Conservation (phyloP, 2,797 vertebrate genomes). For the Eptatretus atami region DNA sequence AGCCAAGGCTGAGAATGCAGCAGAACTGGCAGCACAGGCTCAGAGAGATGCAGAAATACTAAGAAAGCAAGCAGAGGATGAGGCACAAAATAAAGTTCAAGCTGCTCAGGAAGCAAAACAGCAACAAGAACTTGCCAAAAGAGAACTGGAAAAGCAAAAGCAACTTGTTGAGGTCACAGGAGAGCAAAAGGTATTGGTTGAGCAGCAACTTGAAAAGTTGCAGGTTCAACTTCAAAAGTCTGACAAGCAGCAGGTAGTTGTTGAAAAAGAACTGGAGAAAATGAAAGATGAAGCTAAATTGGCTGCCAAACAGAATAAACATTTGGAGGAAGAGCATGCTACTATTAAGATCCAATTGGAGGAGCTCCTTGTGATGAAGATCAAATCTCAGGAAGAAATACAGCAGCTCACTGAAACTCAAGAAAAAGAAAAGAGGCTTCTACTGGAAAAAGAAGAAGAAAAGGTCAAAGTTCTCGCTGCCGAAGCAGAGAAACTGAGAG, state of each 20-base stretch:
- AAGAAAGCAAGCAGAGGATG: constrained; percentile 64
- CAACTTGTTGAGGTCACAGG: constrained; percentile 52
- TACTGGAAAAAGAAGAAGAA: constrained; percentile 42
- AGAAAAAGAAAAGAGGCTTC: constrained; percentile 47
- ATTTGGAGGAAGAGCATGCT: constrained; percentile 65
- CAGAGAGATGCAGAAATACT: constrained; percentile 50
- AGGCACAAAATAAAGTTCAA: constrained; percentile 40
- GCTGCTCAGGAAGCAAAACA: constrained; percentile 42
- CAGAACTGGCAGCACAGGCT: constrained; percentile 26
- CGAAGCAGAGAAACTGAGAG: constrained; percentile 45
- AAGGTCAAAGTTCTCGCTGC: constrained; percentile 72
- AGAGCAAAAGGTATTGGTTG: constrained; percentile 66
- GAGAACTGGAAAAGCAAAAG: constrained; percentile 78
- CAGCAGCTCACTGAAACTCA: constrained; percentile 47
- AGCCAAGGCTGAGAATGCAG: constrained; percentile 39
- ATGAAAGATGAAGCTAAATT: constrained; percentile 65
- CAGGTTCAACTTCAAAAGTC: constrained; percentile 60
- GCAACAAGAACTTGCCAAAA: constrained; percentile 52
- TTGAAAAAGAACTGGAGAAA: constrained; percentile 63
- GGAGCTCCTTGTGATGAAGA: constrained; percentile 62
- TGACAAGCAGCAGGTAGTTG: constrained; percentile 45
- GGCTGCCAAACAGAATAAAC: constrained; percentile 39
- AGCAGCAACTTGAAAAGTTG: constrained; percentile 58
- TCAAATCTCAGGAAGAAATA: constrained; percentile 60
- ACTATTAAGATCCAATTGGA: constrained; percentile 84